Evolutionary conservation across 2,888 invertebrate species (phyloP).

Genomic region (Cephalotes varians): DNA sequence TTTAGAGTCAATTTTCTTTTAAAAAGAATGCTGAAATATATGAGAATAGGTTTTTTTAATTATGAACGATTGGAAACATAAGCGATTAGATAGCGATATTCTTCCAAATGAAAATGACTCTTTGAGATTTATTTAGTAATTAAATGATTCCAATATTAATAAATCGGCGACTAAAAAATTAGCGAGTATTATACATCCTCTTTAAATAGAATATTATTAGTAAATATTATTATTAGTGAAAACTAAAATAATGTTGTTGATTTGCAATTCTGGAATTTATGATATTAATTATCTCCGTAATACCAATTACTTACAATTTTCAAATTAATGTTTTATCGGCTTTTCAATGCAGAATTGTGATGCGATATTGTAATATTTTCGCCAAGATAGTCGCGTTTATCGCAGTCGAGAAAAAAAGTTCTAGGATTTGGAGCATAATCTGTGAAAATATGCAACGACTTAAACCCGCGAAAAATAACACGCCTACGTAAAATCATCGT

Average conservation of each 20-base stretch:
- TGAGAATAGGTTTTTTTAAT: background rate
- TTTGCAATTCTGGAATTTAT: background rate
- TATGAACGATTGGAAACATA: background rate
- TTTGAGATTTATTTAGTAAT: background rate
- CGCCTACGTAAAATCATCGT: background rate
- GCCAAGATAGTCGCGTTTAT: background rate
- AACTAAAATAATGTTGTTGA: background rate
- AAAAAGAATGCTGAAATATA: background rate
- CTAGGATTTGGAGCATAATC: background rate
- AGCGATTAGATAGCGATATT: background rate
- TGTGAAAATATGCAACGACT: background rate
- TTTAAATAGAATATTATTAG: background rate
- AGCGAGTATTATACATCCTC: background rate
- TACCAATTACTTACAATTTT: background rate
- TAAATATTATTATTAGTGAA: background rate
- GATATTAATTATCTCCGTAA: background rate
- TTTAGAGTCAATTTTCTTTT: constrained; percentile 7
- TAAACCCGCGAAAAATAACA: constrained; percentile 3
- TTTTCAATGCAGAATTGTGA: background rate
- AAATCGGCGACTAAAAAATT: background rate
- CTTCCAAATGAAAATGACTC: background rate
- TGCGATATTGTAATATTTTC: background rate
- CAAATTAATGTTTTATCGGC: background rate
- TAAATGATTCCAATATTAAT: background rate
- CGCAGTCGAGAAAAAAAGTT: no score